Evolutionary conservation across 2,888 invertebrate genomes (phyloP).

Genomic region (Eucriotettix oculatus): DNA sequence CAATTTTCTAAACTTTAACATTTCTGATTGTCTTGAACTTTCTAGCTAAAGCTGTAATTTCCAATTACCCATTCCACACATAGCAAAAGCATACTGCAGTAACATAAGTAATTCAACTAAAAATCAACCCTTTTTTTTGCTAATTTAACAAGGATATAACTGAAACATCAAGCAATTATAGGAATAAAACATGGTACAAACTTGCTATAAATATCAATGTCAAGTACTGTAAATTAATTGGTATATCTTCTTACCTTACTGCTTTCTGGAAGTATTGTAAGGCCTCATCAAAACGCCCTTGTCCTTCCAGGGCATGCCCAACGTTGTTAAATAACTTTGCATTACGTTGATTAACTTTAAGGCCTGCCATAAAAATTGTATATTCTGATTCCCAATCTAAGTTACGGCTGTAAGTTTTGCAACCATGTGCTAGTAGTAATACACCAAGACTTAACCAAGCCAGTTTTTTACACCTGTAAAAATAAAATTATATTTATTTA

Average conservation of each 20-base stretch:
- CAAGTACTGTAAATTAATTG: neutral
- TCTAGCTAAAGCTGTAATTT: no score
- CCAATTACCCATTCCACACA: no score
- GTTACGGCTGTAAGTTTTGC: conserved; percentile 76
- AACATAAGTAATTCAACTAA: no score
- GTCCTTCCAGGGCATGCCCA: conserved; percentile 82
- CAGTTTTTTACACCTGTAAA: conserved; percentile 35
- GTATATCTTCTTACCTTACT: conserved; percentile 34
- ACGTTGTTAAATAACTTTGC: conserved; percentile 96
- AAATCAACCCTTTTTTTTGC: no score
- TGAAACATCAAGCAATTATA: neutral
- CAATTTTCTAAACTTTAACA: no score
- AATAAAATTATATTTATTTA: no score
- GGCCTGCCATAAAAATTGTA: conserved; percentile 81
- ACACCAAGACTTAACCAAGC: conserved; percentile 44
- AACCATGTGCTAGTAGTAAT: conserved; percentile 59
- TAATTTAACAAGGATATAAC: no score
- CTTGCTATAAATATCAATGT: neutral
- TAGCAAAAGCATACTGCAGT: no score
- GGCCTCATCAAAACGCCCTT: conserved; percentile 53
- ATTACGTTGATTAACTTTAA: conserved; percentile 72
- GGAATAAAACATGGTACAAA: neutral
- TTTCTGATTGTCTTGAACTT: no score
- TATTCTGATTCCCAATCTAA: conserved; percentile 91
- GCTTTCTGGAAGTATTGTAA: conserved; percentile 83